Percentiles rank a stretch among this genome's conserved stretches.
Evolutionary conservation across 2,888 invertebrate species (phyloP).

Genomic region (Synergus japonicus): DNA sequence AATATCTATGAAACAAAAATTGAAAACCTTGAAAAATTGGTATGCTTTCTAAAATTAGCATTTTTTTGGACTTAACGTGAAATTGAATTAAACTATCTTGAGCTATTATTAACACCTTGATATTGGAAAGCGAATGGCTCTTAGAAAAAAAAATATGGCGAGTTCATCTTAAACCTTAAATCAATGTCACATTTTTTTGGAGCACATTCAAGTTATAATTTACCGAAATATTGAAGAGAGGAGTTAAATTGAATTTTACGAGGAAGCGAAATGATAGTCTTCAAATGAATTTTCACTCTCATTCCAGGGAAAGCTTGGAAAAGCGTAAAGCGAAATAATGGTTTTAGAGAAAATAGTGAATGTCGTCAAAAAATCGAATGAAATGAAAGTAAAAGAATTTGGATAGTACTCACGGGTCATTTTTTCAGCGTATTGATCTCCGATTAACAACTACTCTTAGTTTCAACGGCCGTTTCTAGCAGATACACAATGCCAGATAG

Average conservation of each 20-base stretch:
- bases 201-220: neutral
- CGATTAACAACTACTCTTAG: slow-evolving; percentile 72
- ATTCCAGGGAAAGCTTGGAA: neutral
- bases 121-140: slow-evolving; percentile 1
- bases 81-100: neutral
- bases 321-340: neutral
- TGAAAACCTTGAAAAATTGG: neutral
- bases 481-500: neutral
- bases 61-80: neutral
- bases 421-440: slow-evolving; percentile 72
- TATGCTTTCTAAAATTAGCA: neutral
- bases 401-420: slow-evolving; percentile 73
- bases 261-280: neutral
- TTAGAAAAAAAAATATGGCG: slow-evolving; percentile 30
- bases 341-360: neutral
- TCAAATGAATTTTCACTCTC: neutral
- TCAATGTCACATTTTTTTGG: neutral
- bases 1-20: neutral
- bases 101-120: slow-evolving; percentile 19
- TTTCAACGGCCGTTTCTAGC: slow-evolving; percentile 43
- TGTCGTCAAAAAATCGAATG: neutral
- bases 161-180: slow-evolving; percentile 3
- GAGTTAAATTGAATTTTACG: neutral
- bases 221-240: neutral
- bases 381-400: neutral